A percentile compares a stretch with the other conserved stretches of the same genome.
Evolutionary conservation across 2,888 invertebrate genomes (phyloP).

Genomic region (Mesorhabditis spiculigera): DNA sequence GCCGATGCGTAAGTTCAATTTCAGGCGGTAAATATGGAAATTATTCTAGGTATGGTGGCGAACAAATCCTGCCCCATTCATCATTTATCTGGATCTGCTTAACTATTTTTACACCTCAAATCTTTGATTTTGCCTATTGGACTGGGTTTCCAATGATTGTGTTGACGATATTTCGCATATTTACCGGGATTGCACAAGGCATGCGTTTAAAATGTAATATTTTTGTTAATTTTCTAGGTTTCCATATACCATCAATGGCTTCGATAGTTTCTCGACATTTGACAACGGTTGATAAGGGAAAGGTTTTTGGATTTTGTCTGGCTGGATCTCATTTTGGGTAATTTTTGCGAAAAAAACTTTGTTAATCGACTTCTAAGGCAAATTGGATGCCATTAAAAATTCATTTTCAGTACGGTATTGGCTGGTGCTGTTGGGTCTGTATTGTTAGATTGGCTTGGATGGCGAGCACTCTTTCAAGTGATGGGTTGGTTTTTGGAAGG

Average conservation of each 20-base stretch:
- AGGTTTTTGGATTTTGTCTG: conserved; percentile 70
- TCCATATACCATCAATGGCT: conserved; percentile 73
- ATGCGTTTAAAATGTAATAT: conserved; percentile 7
- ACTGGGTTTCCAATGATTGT: conserved; percentile 64
- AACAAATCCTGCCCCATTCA: conserved; percentile 68
- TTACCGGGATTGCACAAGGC: conserved; percentile 70
- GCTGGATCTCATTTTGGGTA: conserved; percentile 66
- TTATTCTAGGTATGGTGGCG: conserved; percentile 64
- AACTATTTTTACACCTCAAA: conserved; percentile 52
- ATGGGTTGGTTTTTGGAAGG: conserved; percentile 62
- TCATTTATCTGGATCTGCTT: conserved; percentile 62
- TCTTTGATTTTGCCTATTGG: conserved; percentile 62
- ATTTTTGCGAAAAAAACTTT: not conserved
- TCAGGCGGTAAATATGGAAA: not conserved
- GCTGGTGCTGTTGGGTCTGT: conserved; percentile 71
- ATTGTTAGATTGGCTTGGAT: conserved; percentile 69
- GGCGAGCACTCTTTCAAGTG: conserved; percentile 70
- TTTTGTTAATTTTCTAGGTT: conserved; percentile 60
- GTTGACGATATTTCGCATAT: conserved; percentile 67
- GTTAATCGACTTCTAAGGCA: no score
- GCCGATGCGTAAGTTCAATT: conserved; percentile 56
- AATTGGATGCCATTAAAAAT: not conserved
- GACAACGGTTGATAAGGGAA: conserved; percentile 68
- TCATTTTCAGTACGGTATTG: conserved; percentile 68
- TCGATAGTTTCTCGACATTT: conserved; percentile 71